Conservation (phyloP, 2,888 invertebrate genomes). For the Thera obeliscata region DNA sequence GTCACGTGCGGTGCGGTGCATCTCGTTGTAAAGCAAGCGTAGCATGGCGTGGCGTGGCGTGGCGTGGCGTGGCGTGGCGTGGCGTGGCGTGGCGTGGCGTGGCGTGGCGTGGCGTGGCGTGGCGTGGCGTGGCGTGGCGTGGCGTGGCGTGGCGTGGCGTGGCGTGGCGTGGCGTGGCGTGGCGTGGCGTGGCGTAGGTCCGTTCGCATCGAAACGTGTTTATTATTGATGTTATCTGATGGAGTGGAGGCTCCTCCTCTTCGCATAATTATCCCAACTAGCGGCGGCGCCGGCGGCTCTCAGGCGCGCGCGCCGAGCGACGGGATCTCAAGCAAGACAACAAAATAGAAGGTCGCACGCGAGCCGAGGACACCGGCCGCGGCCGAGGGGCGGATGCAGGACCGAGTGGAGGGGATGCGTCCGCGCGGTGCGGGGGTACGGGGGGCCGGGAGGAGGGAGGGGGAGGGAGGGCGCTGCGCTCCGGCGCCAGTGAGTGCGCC, state of each 20-base stretch:
- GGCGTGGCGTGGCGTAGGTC: background rate
- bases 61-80: too few relatives aligned
- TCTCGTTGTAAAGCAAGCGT: too few relatives aligned
- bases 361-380: too few relatives aligned
- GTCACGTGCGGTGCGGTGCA: too few relatives aligned
- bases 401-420: constrained; percentile 22
- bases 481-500: constrained; percentile 44
- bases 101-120: too few relatives aligned
- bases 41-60: too few relatives aligned
- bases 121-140: too few relatives aligned
- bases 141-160: too few relatives aligned
- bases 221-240: constrained; percentile 1
- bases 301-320: background rate
- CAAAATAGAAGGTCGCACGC: too few relatives aligned
- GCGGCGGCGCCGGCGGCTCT: background rate
- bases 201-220: constrained; percentile 14
- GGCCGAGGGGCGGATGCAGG: constrained; percentile 14
- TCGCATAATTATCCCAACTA: background rate
- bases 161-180: too few relatives aligned
- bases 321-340: too few relatives aligned
- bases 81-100: too few relatives aligned
- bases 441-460: constrained; percentile 20
- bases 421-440: constrained; percentile 3
- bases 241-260: constrained; percentile 6
- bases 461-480: constrained; percentile 37